Percentiles rank a stretch among this genome's conserved stretches.
phyloP scores from a whole-genome alignment of 1,140 invertebrate species.

The Cyclina sinensis region DNA sequence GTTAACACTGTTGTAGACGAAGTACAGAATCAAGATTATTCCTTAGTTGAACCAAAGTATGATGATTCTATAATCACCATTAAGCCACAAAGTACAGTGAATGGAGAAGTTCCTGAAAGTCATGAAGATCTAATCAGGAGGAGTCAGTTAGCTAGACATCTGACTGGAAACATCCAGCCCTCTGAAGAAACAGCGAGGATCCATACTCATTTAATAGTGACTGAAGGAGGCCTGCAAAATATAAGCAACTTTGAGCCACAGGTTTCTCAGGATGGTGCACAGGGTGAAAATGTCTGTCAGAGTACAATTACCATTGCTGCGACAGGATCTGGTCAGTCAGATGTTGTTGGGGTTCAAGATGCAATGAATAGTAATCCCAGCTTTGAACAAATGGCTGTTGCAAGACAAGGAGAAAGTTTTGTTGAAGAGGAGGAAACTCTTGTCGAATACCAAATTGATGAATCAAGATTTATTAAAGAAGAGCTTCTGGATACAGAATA shows the following conservation, averaged over 20 bases:
- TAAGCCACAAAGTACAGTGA: background rate
- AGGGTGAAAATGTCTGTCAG: background rate
- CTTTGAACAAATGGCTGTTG: background rate
- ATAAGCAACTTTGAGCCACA: background rate
- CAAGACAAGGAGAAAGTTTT: background rate
- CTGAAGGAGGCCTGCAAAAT: constrained; percentile 16
- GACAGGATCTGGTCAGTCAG: background rate
- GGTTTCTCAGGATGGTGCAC: background rate
- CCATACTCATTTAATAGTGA: background rate
- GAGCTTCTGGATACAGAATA: constrained; percentile 40
- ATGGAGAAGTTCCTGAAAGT: background rate
- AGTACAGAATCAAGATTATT: background rate
- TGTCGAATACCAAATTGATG: constrained; percentile 38
- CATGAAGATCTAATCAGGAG: constrained; percentile 20
- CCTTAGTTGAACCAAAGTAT: background rate
- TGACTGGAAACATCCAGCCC: constrained; percentile 12
- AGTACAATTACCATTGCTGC: constrained; percentile 1
- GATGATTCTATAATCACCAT: constrained; percentile 14
- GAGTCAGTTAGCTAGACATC: constrained; percentile 23
- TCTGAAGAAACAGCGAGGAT: background rate
- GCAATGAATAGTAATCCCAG: background rate
- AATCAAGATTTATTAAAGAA: constrained; percentile 48
- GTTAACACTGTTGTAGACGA: background rate
- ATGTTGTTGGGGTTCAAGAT: background rate
- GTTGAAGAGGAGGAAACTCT: constrained; percentile 9